These are phyloP conservation scores for Bellardia bayeri DNA, from an alignment of 2,888 invertebrate genomes.

Conservation along the genomic window DNA sequence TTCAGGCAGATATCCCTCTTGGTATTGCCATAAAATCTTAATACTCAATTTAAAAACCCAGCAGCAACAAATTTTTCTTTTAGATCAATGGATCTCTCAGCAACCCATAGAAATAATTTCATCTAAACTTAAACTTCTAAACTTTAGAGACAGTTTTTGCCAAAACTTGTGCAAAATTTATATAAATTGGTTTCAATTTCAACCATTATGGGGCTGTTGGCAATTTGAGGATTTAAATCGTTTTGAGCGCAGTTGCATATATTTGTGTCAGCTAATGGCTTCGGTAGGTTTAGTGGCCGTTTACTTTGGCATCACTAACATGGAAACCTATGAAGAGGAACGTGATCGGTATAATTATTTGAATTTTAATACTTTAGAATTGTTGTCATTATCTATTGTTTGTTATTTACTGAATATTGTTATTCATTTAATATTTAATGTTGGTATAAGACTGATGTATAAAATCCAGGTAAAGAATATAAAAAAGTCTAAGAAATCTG, in stretches of 20 bases:
- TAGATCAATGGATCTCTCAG: constrained; percentile 73
- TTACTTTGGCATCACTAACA: constrained; percentile 73
- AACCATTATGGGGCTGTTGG: constrained; percentile 71
- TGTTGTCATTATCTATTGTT: constrained; percentile 58
- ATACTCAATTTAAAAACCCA: constrained; percentile 67
- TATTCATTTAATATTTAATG: constrained; percentile 44
- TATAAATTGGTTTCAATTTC: constrained; percentile 73
- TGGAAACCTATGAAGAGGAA: constrained; percentile 75
- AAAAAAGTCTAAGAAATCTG: neutral
- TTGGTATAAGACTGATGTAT: neutral
- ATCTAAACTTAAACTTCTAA: neutral
- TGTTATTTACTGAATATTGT: constrained; percentile 60
- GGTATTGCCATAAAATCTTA: constrained; percentile 76
- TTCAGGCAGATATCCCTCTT: constrained; percentile 77
- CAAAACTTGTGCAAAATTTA: constrained; percentile 26
- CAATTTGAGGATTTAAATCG: constrained; percentile 64
- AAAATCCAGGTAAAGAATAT: neutral
- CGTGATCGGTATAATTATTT: constrained; percentile 72
- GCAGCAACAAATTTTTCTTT: constrained; percentile 70
- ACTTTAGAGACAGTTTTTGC: constrained; percentile 18
- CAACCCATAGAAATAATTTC: constrained; percentile 32
- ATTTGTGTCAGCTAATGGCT: constrained; percentile 53
- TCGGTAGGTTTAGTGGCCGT: constrained; percentile 61
- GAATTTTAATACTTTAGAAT: constrained; percentile 50
- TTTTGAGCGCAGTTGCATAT: constrained; percentile 73